Evolutionary conservation across 2,797 vertebrate species (phyloP).

Genomic region (Fistularia commersonii): DNA sequence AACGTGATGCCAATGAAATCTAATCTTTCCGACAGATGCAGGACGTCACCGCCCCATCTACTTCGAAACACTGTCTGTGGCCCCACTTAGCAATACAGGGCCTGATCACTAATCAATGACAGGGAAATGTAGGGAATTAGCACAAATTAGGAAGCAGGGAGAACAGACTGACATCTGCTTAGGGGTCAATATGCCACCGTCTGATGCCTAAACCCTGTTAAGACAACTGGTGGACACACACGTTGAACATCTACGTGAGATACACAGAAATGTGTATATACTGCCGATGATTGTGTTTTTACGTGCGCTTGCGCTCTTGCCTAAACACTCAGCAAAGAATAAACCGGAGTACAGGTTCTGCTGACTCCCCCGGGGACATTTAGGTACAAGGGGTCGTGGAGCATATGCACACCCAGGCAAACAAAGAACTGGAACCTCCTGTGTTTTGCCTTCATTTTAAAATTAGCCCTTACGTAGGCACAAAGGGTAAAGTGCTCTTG

Average conservation of each 20-base stretch:
- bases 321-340: conserved; percentile 23
- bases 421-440: conserved; percentile 44
- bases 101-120: conserved; percentile 79
- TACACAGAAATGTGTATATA: conserved; percentile 23
- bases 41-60: conserved; percentile 15
- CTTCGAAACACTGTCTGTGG: conserved; percentile 33
- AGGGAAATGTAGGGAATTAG: conserved; percentile 77
- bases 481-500: conserved; percentile 39
- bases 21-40: conserved; percentile 38
- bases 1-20: conserved; percentile 34
- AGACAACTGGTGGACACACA: conserved; percentile 25
- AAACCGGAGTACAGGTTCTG: conserved; percentile 19
- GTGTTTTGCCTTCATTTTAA: conserved; percentile 29
- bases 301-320: conserved; percentile 32
- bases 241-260: conserved; percentile 24
- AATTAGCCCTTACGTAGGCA: conserved; percentile 52
- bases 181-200: conserved; percentile 63
- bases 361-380: conserved; percentile 25
- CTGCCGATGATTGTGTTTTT: conserved; percentile 47
- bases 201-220: conserved; percentile 52
- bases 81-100: conserved; percentile 59
- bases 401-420: conserved; percentile 52
- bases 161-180: conserved; percentile 64
- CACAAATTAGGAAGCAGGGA: conserved; percentile 73
- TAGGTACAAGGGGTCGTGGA: conserved; percentile 36